These are phyloP conservation scores for Pogona vitticeps DNA, from an alignment of 2,113 vertebrate genomes.

Conservation along the genomic window DNA sequence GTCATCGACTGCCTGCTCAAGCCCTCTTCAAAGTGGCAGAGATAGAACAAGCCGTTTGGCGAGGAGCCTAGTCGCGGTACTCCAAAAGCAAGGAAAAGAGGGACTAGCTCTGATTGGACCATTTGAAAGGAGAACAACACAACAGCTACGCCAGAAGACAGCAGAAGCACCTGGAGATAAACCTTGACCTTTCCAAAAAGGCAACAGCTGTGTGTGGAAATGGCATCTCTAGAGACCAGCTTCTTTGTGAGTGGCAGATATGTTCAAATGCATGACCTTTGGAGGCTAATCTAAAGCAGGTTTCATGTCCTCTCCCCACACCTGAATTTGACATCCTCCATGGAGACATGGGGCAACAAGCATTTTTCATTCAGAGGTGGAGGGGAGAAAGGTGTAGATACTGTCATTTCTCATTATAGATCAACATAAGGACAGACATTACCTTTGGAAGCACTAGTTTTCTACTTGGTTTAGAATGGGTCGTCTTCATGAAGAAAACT, in stretches of 20 bases:
- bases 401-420: not conserved
- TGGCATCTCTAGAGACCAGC: not conserved
- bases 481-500: not conserved
- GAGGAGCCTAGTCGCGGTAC: constrained; percentile 5
- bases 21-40: constrained; percentile 24
- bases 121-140: not conserved
- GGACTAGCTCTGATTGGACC: not conserved
- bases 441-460: not conserved
- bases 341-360: not conserved
- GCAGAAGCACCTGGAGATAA: constrained; percentile 11
- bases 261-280: not conserved
- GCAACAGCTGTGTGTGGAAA: not conserved
- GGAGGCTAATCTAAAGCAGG: not conserved
- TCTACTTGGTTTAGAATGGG: not conserved
- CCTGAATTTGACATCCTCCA: too few relatives aligned
- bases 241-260: not conserved
- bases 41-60: not conserved
- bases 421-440: not conserved
- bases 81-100: not conserved
- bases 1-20: constrained; percentile 17
- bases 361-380: not conserved
- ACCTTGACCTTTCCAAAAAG: constrained; percentile 4
- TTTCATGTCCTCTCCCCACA: not conserved
- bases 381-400: not conserved
- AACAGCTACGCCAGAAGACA: not conserved